Base-by-base conservation (phyloP, 2,888 invertebrate species). In the Aromia moschata region DNA sequence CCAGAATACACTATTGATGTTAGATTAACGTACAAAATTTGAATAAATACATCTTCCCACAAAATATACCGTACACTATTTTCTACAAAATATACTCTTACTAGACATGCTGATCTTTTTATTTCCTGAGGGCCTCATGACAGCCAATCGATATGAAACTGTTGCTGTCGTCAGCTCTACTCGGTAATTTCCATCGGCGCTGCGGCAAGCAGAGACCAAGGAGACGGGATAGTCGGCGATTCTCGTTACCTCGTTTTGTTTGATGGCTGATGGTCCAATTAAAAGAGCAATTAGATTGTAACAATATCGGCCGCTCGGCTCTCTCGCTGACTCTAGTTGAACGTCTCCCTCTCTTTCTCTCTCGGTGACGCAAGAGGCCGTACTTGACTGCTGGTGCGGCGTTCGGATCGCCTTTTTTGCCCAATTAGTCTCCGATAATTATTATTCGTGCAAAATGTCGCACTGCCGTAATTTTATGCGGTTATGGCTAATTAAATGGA, bases 211-310 rank as follows among this genome's bases (percentile, higher is more conserved):
- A n/a, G n/a, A n/a, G n/a, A n/a, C n/a, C n/a, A n/a, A n/a, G n/a
- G n/a, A n/a, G n/a, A n/a, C n/a, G n/a, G n/a, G n/a, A n/a, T n/a
- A n/a, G n/a, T n/a, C n/a, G n/a, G n/a, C n/a, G n/a, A n/a, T n/a
- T n/a, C n/a, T n/a, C n/a, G n/a, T n/a, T n/a, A n/a, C 25, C 25
- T 20, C 25, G n/a, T 30, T 25, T 18, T 11, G 12, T n/a, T 5
- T 44, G 5, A 11, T 9, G 17, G 16, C 11, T 41, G 41, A 41
- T 11, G 41, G 18, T 5, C 44, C 30, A 15, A 45, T 45, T 45
- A 45, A 30, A 30, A 45, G 16, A n/a, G 14, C 46, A 47, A 47
- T 37, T 18, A 47, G 47, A 47, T 18, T 18, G 37, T 20, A 47
- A 47, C 31, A 11, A 45, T 15, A 45, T 16, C 45, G 45, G 12